Evolutionary conservation across 35 echinoderm and acorn worm genomes (phyloP), one percentile per base, ranked within the genome.

Genomic region (Ptychodera flava): DNA sequence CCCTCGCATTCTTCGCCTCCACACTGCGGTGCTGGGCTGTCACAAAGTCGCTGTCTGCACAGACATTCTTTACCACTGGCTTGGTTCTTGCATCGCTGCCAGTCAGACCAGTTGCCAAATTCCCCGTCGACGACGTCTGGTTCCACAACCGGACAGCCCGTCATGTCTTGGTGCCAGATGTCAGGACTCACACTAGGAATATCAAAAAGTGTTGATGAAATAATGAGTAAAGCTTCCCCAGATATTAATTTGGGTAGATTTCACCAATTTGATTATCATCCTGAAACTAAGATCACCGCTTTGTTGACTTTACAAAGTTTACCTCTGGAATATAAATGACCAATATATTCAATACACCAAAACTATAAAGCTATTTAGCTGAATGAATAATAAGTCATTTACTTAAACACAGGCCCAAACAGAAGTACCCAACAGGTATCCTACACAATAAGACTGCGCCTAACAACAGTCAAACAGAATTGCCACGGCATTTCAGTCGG

Each of bases 21-120:
- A 84, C 96, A 99, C 35, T 92, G 85, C 0, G 96, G 96, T n/a
- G 53, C 85, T 29, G 96, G 96, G 31, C 78, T 82, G 53, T 94
- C 85, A 84, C 96, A 99, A 36, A 84, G 88, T 35, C 96, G 82
- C 22, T 85, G 86, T 33, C 96, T 29, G 33, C 96, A 99, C 78
- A 90, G 87, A 36, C 96, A 99, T 22, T 76, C 82, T 0, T 88
- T 86, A 6, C 85, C 83, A 33, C 88, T 92, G 27, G 34, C 81
- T 16, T 90, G 92, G 75, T 94, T 90, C 12, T 91, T 81, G 38
- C 96, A 99, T 16, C 81, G 52, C n/a, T 87, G 82, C 96, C 96
- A 99, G 33, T 93, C 91, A 10, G 92, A 92, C 96, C 96, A 99
- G 32, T 90, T 78, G 38, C 93, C 84, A 87, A 90, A 99, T 34